Evolutionary conservation across 1,140 invertebrate species (phyloP).

Genomic region (Philopotamus ludificatus): DNA sequence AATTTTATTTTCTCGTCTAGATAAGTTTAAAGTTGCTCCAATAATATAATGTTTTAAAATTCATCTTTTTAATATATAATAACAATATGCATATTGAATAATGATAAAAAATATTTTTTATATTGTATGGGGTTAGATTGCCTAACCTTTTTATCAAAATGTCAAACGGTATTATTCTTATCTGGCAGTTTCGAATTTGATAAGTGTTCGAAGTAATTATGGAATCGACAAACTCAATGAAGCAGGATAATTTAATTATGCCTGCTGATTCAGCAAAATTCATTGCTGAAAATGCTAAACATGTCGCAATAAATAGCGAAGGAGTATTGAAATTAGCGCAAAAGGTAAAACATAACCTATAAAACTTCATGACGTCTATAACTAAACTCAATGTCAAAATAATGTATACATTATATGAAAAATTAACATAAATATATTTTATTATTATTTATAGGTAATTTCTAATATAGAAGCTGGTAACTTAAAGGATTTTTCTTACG

Average conservation of each 20-base stretch:
- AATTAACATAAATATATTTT: conserved; percentile 19
- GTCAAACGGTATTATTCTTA: neutral
- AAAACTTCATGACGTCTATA: conserved; percentile 42
- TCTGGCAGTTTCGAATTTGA: neutral
- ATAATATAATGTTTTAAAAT: no score
- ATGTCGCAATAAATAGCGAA: conserved; percentile 65
- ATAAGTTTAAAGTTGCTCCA: no score
- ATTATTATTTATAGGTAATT: conserved; percentile 59
- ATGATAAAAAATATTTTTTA: neutral
- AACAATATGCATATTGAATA: neutral
- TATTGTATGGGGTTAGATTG: neutral
- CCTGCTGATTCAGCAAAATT: conserved; percentile 73
- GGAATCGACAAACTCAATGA: neutral
- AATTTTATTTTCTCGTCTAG: no score
- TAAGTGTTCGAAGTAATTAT: neutral
- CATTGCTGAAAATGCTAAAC: conserved; percentile 66
- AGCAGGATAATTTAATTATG: conserved; percentile 34
- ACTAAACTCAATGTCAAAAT: conserved; percentile 6
- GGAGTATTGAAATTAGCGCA: conserved; percentile 63
- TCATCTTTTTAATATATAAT: no score
- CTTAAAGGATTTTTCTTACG: conserved; percentile 65
- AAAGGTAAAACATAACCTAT: conserved; percentile 50
- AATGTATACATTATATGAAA: neutral
- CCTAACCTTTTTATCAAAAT: neutral
- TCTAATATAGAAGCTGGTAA: conserved; percentile 60